Percentiles rank a stretch among this genome's conserved stretches.
These are phyloP conservation scores for Reinhardtius hippoglossoides DNA, from an alignment of 2,113 vertebrate genomes.

Conservation along the genomic window DNA sequence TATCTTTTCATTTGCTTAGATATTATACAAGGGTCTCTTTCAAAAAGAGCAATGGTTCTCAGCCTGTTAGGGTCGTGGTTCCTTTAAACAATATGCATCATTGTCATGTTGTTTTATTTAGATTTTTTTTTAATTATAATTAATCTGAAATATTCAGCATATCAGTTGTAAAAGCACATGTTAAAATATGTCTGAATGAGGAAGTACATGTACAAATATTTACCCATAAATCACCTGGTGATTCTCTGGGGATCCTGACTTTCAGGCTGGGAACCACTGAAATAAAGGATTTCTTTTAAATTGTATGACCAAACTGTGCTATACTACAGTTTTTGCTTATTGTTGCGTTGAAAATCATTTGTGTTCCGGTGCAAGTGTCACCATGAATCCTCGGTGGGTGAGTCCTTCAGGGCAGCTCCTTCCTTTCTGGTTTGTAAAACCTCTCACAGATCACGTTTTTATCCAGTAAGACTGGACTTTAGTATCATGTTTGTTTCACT, in stretches of 20 bases:
- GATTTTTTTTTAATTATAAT: background rate
- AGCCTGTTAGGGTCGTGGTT: background rate
- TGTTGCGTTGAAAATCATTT: slow-evolving; percentile 42
- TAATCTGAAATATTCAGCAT: background rate
- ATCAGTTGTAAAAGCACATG: background rate
- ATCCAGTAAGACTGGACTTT: slow-evolving; percentile 23
- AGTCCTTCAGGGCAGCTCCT: slow-evolving; percentile 59
- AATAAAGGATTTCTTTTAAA: slow-evolving; percentile 29
- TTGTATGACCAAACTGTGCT: slow-evolving; percentile 18
- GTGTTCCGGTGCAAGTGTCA: slow-evolving; percentile 16
- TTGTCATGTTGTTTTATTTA: background rate
- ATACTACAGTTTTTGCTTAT: slow-evolving; percentile 18
- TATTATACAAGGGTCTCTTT: slow-evolving; percentile 15
- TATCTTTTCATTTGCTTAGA: slow-evolving; percentile 22
- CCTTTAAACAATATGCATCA: background rate
- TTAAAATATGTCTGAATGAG: background rate
- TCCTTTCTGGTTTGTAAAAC: slow-evolving; percentile 59
- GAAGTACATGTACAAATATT: background rate
- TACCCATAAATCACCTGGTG: background rate
- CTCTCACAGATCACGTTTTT: slow-evolving; percentile 9
- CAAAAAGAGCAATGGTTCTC: slow-evolving; percentile 64
- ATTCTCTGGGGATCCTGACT: slow-evolving; percentile 7
- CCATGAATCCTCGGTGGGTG: slow-evolving; percentile 30
- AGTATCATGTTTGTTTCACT: slow-evolving; percentile 9
- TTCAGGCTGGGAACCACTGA: slow-evolving; percentile 42